phyloP scores from a whole-genome alignment of 1,140 invertebrate genomes.

The Drosophila ohnishii region DNA sequence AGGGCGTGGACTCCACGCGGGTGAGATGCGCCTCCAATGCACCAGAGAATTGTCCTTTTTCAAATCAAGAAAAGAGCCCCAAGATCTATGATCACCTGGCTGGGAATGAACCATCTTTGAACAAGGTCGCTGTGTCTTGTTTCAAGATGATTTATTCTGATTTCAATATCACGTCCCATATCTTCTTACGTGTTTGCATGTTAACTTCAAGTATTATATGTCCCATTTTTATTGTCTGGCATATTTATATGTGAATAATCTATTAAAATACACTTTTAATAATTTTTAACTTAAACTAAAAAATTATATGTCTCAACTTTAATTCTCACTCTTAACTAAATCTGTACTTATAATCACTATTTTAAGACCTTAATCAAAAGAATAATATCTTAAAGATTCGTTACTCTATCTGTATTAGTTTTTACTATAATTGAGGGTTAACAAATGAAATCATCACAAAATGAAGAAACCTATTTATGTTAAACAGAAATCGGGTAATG shows the following conservation, averaged over 20 bases:
- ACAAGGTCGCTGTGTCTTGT: conserved; percentile 16
- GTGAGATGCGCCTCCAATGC: conserved; percentile 84
- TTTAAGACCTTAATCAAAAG: not conserved
- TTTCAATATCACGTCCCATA: not conserved
- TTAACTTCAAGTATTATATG: not conserved
- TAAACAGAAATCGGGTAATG: not conserved
- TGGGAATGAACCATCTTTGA: conserved; percentile 28
- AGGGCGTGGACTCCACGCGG: conserved; percentile 97
- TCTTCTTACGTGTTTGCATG: conserved; percentile 12
- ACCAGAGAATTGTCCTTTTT: not conserved
- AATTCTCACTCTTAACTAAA: not conserved
- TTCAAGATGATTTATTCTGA: conserved; percentile 31
- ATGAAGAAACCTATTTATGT: not conserved
- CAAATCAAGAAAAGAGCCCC: conserved; percentile 27
- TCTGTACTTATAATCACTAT: too few relatives aligned
- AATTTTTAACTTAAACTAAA: not conserved
- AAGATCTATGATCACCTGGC: not conserved
- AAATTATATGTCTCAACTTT: not conserved
- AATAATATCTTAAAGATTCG: not conserved
- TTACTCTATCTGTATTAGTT: not conserved
- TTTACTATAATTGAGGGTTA: too few relatives aligned
- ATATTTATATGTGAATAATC: not conserved
- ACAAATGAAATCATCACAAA: not conserved
- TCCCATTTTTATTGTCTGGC: not conserved
- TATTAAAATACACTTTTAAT: not conserved